A percentile compares a stretch with the other conserved stretches of the same genome.
phyloP scores from a whole-genome alignment of 2,888 invertebrate genomes.

The Cenopis cana region DNA sequence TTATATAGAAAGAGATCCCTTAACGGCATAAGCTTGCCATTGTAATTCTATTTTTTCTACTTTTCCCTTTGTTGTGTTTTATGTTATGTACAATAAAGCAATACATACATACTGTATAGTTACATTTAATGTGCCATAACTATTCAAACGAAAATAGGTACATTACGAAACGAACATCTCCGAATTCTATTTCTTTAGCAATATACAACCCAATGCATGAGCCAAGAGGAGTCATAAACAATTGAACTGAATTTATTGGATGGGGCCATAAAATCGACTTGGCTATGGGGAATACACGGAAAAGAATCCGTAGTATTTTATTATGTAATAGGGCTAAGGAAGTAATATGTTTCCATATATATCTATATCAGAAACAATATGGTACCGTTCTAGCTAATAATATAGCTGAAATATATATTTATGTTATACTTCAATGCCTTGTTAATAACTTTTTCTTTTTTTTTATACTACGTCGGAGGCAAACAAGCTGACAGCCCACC shows the following conservation, averaged over 20 bases:
- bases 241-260: slow-evolving; percentile 30
- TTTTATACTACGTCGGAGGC: too few relatives aligned
- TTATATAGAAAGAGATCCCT: too few relatives aligned
- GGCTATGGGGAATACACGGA: neutral
- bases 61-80: too few relatives aligned
- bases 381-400: too few relatives aligned
- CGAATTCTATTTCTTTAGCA: neutral
- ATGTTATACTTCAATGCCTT: too few relatives aligned
- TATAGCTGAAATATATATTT: too few relatives aligned
- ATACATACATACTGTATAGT: neutral
- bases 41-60: too few relatives aligned
- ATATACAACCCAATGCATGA: slow-evolving; percentile 21
- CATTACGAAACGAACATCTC: slow-evolving; percentile 8
- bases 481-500: too few relatives aligned
- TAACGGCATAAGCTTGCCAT: too few relatives aligned
- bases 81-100: too few relatives aligned
- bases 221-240: slow-evolving; percentile 25
- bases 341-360: neutral
- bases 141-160: neutral
- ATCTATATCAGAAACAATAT: too few relatives aligned
- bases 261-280: slow-evolving; percentile 21
- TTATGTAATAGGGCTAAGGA: neutral
- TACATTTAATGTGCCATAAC: neutral
- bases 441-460: too few relatives aligned
- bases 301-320: neutral